Percentiles rank a stretch among this genome's conserved stretches.
Conservation (phyloP, 2,888 invertebrate genomes). For the Apodemia duryi region DNA sequence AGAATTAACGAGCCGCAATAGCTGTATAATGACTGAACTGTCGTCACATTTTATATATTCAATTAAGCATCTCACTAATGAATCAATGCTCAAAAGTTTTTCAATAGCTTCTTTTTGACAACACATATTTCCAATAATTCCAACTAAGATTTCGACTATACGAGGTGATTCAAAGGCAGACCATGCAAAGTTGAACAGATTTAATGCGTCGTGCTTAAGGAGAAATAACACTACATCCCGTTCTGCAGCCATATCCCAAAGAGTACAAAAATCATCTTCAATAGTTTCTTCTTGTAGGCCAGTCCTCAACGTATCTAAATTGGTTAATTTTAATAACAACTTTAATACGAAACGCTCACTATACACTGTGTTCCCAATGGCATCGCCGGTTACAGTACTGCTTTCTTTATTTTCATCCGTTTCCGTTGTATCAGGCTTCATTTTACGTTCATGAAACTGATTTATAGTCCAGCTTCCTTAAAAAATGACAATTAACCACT, state of each 20-base stretch:
- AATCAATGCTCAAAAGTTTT: conserved; percentile 75
- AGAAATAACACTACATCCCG: conserved; percentile 86
- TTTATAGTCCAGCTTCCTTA: neutral
- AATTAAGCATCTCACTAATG: conserved; percentile 77
- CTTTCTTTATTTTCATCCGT: conserved; percentile 37
- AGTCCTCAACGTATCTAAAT: conserved; percentile 67
- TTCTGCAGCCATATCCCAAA: conserved; percentile 93
- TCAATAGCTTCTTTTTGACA: conserved; percentile 81
- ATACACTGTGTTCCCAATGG: conserved; percentile 89
- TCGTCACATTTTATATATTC: conserved; percentile 82
- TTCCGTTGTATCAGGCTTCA: conserved; percentile 37
- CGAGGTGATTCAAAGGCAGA: conserved; percentile 80
- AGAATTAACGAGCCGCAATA: conserved; percentile 83
- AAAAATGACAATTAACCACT: neutral
- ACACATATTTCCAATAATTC: conserved; percentile 91
- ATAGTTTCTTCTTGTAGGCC: conserved; percentile 80
- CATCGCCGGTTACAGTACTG: conserved; percentile 82
- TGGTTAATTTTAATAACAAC: conserved; percentile 81
- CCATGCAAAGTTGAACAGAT: conserved; percentile 80
- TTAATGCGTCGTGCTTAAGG: conserved; percentile 82
- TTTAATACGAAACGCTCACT: conserved; percentile 87
- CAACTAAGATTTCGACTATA: conserved; percentile 88
- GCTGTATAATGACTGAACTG: conserved; percentile 84
- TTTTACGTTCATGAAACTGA: neutral
- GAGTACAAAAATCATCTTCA: conserved; percentile 86